These are phyloP conservation scores for Euschistus heros DNA, from an alignment of 1,140 invertebrate species.

Conservation along the genomic window DNA sequence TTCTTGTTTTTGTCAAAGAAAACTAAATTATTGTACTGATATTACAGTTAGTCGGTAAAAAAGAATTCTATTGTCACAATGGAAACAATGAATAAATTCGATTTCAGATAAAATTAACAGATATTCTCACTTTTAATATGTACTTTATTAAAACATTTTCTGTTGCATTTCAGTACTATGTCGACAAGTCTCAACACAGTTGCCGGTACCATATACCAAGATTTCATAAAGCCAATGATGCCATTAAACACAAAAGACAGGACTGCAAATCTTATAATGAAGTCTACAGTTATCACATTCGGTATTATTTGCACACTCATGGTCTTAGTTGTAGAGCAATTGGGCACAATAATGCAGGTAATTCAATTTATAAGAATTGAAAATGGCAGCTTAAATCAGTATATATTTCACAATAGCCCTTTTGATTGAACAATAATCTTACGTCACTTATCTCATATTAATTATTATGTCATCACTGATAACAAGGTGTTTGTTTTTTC, in stretches of 20 bases:
- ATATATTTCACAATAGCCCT: not conserved
- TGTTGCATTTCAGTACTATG: conserved; percentile 50
- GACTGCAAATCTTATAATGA: conserved; percentile 56
- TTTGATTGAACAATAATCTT: not conserved
- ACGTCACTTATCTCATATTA: not conserved
- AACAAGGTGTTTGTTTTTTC: conserved; percentile 17
- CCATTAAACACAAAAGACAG: conserved; percentile 47
- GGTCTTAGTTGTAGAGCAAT: conserved; percentile 57
- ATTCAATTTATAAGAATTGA: not conserved
- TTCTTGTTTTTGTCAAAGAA: too few relatives aligned
- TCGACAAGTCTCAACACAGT: conserved; percentile 68
- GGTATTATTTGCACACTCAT: conserved; percentile 49
- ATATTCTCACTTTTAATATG: not conserved
- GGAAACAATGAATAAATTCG: not conserved
- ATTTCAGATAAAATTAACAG: not conserved
- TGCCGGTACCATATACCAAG: conserved; percentile 72
- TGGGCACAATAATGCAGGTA: conserved; percentile 51
- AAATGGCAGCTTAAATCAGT: not conserved
- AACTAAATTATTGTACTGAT: too few relatives aligned
- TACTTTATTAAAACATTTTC: conserved; percentile 43
- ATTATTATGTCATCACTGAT: not conserved
- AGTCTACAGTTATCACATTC: conserved; percentile 50
- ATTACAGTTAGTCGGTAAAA: not conserved
- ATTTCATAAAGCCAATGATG: conserved; percentile 57
- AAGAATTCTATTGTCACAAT: not conserved